phyloP scores from a whole-genome alignment of 2,888 invertebrate genomes.

The Acleris laterana region DNA sequence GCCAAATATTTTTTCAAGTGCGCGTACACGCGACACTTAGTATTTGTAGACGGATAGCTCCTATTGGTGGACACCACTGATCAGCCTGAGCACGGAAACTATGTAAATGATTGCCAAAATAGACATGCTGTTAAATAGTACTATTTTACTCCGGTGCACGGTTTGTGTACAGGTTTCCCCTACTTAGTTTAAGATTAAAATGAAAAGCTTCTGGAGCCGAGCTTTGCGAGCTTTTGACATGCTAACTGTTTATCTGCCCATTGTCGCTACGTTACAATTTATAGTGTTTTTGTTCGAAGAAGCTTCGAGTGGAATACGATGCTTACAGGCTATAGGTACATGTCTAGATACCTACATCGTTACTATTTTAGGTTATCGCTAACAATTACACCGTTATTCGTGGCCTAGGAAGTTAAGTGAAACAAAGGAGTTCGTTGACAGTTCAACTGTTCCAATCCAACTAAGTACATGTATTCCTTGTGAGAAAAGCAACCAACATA shows the following conservation, averaged over 20 bases:
- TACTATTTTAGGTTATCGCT: conserved; percentile 25
- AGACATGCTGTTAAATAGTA: too few species aligned
- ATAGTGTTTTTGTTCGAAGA: conserved; percentile 36
- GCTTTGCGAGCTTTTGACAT: conserved; percentile 19
- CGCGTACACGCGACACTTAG: too few species aligned
- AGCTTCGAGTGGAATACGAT: conserved; percentile 23
- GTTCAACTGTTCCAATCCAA: conserved; percentile 7
- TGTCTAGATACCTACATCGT: conserved; percentile 13
- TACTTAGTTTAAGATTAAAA: conserved; percentile 13
- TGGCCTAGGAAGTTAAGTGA: conserved; percentile 5
- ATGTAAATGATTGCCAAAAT: too few species aligned
- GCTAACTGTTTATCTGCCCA: conserved; percentile 31
- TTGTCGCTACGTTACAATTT: conserved; percentile 36
- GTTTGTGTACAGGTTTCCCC: too few species aligned
- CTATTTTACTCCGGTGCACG: too few species aligned
- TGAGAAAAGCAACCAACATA: too few species aligned
- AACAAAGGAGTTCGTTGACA: conserved; percentile 25
- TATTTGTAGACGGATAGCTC: too few species aligned
- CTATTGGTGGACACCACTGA: too few species aligned
- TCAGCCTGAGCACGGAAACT: too few species aligned
- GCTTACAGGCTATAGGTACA: conserved; percentile 24
- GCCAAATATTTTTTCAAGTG: too few species aligned
- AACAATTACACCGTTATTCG: conserved; percentile 21
- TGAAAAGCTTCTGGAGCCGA: conserved; percentile 8
- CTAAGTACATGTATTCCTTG: background rate